Percentiles rank a stretch among this genome's conserved stretches.
phyloP scores from a whole-genome alignment of 2,888 invertebrate genomes.

The Fragum fragum region DNA sequence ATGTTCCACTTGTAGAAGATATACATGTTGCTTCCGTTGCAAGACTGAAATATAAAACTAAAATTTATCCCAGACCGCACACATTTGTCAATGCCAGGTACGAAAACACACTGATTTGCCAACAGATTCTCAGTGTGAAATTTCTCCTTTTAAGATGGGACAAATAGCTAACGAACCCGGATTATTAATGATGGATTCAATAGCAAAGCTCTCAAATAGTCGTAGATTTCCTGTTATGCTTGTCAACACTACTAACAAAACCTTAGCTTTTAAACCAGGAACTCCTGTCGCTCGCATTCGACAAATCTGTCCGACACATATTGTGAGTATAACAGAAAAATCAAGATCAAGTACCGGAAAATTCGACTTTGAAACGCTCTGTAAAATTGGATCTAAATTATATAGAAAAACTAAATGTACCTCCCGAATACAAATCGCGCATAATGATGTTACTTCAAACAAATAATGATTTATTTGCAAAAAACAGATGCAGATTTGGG shows the following conservation, averaged over 20 bases:
- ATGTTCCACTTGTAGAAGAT: slow-evolving; percentile 38
- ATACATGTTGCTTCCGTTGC: slow-evolving; percentile 40
- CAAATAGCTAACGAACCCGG: neutral
- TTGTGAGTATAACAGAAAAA: neutral
- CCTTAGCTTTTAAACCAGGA: too few relatives aligned
- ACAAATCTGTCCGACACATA: neutral
- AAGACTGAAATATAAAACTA: neutral
- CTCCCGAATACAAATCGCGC: neutral
- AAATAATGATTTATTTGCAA: too few relatives aligned
- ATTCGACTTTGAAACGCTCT: neutral
- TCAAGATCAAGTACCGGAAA: neutral
- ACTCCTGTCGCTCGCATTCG: too few relatives aligned
- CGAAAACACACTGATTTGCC: neutral
- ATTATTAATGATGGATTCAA: neutral
- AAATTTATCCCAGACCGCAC: neutral
- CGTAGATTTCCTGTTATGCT: neutral
- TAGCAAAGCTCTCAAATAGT: neutral
- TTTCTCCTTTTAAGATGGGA: neutral
- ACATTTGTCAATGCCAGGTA: neutral
- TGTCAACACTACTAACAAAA: neutral
- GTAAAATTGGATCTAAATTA: neutral
- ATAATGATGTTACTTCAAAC: neutral
- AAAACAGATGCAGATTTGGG: too few relatives aligned
- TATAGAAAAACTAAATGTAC: neutral
- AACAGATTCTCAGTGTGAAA: neutral